Base-by-base conservation (phyloP, 2,888 invertebrate genomes). In the Apotomis betuletana region DNA sequence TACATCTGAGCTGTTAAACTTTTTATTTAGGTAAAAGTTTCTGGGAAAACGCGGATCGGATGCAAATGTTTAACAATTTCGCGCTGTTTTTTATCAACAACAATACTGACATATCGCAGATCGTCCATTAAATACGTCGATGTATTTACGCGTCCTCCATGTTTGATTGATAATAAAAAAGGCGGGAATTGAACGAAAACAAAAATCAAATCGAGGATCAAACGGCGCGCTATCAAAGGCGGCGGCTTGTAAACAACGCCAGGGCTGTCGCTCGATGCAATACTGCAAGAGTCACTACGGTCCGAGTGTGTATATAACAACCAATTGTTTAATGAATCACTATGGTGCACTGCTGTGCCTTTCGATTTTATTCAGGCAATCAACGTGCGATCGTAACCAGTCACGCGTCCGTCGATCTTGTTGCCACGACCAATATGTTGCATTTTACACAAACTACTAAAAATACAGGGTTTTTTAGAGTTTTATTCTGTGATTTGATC, bases 211-310 rank as follows among this genome's bases (percentile, higher is more conserved):
- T 67, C 58, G 71, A 74, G 70, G 81, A 83, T 84, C 83, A 85
- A 85, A 83, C 78, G 79, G 76, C 67, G 78, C 77, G 73, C 77
- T 75, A 81, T 81, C 84, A 83, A 85, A 85, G 82, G 77, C 77
- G 69, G 72, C 59, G 73, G 55, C 54, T 63, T 64, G 79, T 79
- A 85, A 84, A 84, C 85, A 81, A 65, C 67, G 64, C 70, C 55
- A 71, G 70, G 70, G 70, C 49, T 67, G 55, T 36, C 65, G 9
- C 49, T 49, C 9, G 5, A 10, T 49, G 49, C 27, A 27, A 27
- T 27, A 27, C 27, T 27, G 27, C 27, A 27, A 27, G 27, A 27
- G 27, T 27, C 27, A 27, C 27, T 27, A 27, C 27, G 27, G 1
- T 27, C 27, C 27, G 27, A 27, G 27, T 27, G 27, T 27, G 27